These are phyloP conservation scores for Acanthochromis polyacanthus DNA, from an alignment of 2,113 vertebrate species.

Conservation along the genomic window DNA sequence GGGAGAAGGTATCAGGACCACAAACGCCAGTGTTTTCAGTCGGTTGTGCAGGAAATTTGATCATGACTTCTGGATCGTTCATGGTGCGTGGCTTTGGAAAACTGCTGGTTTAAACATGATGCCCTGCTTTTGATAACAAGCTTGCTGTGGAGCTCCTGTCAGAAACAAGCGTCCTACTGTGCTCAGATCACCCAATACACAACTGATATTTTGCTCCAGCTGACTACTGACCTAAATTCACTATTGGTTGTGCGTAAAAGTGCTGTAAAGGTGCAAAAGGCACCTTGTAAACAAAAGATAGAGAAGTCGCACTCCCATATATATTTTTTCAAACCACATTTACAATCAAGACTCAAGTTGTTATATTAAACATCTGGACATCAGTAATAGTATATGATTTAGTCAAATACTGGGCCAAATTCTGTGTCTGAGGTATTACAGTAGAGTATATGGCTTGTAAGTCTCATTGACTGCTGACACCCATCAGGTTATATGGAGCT, in stretches of 20 bases:
- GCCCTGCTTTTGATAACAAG: conserved; percentile 22
- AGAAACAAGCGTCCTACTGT: conserved; percentile 31
- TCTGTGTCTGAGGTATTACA: background rate
- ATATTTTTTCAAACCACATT: background rate
- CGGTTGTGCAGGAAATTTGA: conserved; percentile 14
- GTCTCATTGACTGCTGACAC: background rate
- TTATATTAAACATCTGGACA: background rate
- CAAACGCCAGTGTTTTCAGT: conserved; percentile 10
- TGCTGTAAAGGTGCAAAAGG: conserved; percentile 44
- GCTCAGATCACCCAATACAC: conserved; percentile 25
- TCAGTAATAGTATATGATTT: background rate
- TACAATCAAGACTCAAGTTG: conserved; percentile 34
- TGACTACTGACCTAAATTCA: conserved; percentile 68
- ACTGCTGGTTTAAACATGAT: conserved; percentile 15
- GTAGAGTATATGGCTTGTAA: background rate
- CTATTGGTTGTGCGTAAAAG: conserved; percentile 65
- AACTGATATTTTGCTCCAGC: conserved; percentile 44
- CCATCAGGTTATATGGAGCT: conserved; percentile 9
- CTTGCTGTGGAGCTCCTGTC: conserved; percentile 6
- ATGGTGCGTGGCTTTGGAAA: background rate
- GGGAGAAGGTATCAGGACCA: conserved; percentile 18
- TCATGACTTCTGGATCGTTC: conserved; percentile 33
- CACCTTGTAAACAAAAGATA: conserved; percentile 49
- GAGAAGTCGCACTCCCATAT: too few species aligned
- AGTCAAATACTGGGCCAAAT: background rate